A percentile compares a stretch with the other conserved stretches of the same genome.
Conservation (phyloP, 2,113 vertebrate species). For the Centropristis striata region DNA sequence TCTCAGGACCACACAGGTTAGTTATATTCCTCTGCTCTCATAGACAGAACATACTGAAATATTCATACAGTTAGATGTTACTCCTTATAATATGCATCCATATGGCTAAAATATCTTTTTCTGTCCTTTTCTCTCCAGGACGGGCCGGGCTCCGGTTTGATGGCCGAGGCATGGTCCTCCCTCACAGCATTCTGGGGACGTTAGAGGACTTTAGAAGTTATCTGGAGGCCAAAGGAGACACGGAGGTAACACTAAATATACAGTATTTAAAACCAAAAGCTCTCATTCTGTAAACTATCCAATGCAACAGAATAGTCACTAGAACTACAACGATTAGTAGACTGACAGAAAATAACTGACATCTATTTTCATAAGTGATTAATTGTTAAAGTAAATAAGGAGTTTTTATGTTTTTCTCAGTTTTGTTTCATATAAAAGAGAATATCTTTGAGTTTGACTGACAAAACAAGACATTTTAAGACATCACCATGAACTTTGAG, state of each 20-base stretch:
- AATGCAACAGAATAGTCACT: not conserved
- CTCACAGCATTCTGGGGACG: slow-evolving; percentile 92
- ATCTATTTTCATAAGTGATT: too few relatives aligned
- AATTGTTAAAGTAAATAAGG: too few relatives aligned
- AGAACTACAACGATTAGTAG: too few relatives aligned
- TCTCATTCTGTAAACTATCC: not conserved
- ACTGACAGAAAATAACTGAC: too few relatives aligned
- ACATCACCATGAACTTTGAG: too few relatives aligned
- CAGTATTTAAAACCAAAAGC: not conserved
- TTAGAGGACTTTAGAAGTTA: slow-evolving; percentile 89
- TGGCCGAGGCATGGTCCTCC: slow-evolving; percentile 84
- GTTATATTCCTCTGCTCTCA: not conserved
- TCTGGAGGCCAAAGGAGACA: slow-evolving; percentile 86
- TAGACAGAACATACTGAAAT: not conserved
- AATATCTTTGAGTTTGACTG: too few relatives aligned
- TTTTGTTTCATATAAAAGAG: too few relatives aligned
- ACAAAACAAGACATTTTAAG: too few relatives aligned
- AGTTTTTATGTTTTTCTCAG: too few relatives aligned
- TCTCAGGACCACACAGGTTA: slow-evolving; percentile 84
- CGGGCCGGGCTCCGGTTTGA: slow-evolving; percentile 72
- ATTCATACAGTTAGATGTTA: not conserved
- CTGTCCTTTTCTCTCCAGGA: slow-evolving; percentile 68
- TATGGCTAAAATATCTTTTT: not conserved
- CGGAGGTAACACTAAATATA: slow-evolving; percentile 77
- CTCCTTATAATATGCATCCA: not conserved